Evolutionary conservation across 2,888 invertebrate genomes (phyloP), one percentile per base, ranked within the genome.

Genomic region (Melipona bicolor): DNA sequence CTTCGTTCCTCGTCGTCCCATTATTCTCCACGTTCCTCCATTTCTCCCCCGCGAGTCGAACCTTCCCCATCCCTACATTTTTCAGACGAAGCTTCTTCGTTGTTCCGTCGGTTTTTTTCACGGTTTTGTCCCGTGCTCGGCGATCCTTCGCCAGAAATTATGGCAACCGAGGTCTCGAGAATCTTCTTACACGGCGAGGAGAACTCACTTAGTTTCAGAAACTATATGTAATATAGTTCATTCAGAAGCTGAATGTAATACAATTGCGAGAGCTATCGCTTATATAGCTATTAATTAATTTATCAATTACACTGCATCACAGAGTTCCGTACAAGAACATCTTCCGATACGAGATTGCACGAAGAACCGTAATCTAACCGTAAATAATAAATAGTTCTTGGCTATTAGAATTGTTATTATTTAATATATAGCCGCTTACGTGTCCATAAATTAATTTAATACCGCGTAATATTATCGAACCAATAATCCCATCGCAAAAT

Each of bases 151-250:
- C 56, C 15, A 59, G 4, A n/a, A n/a, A 24, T 24, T 13, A 24
- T 24, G 13, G n/a, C 13, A 15, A 59, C 24, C n/a, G 56, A 59
- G 13, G 15, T 59, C 15, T n/a, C 56, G n/a, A 24, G n/a, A 77
- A 67, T 84, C 79, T 65, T 86, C 88, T 86, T 79, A 81, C 67
- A 68, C 9, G 3, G 56, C 64, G 24, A 2, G 24, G 13, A 56
- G 56, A 56, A 56, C 4, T 32, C 32, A n/a, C 13, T 56, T 13
- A n/a, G n/a, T 56, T 13, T 13, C 4, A 5, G 2, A 5, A 59
- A 59, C 24, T 27, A 27, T 27, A 27, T 27, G 27, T 27, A 27
- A 27, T 27, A 27, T 1, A 27, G 27, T 27, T 27, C 27, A 27
- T 13, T 13, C 4, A 5, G 2, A 5, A 59, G n/a, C 24, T 59